phyloP scores from a whole-genome alignment of 2,797 vertebrate species.

The Spea hammondii region DNA sequence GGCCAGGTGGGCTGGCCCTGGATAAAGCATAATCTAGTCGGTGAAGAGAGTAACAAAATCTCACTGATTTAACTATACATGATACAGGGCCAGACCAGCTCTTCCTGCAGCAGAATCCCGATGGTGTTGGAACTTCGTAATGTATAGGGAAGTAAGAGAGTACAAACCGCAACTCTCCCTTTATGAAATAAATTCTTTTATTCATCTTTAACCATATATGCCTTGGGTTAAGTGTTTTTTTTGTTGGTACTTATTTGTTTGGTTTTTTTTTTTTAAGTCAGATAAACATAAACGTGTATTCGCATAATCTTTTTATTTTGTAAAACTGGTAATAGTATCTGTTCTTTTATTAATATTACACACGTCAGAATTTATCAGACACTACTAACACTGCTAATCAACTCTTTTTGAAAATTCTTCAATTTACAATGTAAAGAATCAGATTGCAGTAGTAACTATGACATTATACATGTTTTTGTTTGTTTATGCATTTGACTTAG shows the following conservation, averaged over 20 bases:
- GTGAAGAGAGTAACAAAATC: too few relatives aligned
- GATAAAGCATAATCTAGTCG: too few relatives aligned
- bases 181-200: neutral
- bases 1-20: too few relatives aligned
- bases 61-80: too few relatives aligned
- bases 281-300: slow-evolving; percentile 63
- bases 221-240: slow-evolving; percentile 65
- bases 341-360: slow-evolving; percentile 60
- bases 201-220: slow-evolving; percentile 55
- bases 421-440: slow-evolving; percentile 30
- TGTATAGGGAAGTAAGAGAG: too few relatives aligned
- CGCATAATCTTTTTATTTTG: slow-evolving; percentile 55
- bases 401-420: slow-evolving; percentile 43
- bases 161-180: too few relatives aligned
- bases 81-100: too few relatives aligned
- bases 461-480: slow-evolving; percentile 14
- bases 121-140: too few relatives aligned
- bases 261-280: slow-evolving; percentile 66
- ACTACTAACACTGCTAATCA: slow-evolving; percentile 66
- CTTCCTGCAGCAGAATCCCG: too few relatives aligned
- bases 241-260: slow-evolving; percentile 79
- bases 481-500: slow-evolving; percentile 31
- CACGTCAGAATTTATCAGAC: slow-evolving; percentile 61
- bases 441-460: neutral
- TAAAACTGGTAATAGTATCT: slow-evolving; percentile 61